Conservation (phyloP, 2,113 vertebrate genomes). For the Danionella cerebrum region DNA sequence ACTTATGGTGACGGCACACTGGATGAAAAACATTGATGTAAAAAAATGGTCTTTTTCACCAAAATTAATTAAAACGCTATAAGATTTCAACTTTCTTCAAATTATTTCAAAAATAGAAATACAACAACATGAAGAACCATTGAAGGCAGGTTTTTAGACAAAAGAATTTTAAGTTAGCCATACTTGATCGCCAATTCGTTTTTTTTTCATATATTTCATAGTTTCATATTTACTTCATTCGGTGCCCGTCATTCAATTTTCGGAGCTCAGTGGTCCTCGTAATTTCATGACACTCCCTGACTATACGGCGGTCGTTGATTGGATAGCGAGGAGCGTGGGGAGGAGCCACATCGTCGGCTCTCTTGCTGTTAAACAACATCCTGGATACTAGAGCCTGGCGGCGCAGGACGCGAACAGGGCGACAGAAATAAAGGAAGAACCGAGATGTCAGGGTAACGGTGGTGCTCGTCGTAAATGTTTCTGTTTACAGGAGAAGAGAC, state of each 20-base stretch:
- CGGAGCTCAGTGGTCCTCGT: background rate
- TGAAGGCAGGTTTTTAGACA: too few species aligned
- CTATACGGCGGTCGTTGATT: conserved; percentile 32
- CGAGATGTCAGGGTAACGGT: background rate
- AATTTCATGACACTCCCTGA: conserved; percentile 52
- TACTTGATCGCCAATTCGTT: too few species aligned
- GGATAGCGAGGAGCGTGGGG: conserved; percentile 43
- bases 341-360: conserved; percentile 35
- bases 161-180: too few species aligned
- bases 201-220: too few species aligned
- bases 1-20: too few species aligned
- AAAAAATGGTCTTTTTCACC: too few species aligned
- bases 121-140: too few species aligned
- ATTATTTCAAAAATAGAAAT: too few species aligned
- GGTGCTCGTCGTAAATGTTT: background rate
- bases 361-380: conserved; percentile 44
- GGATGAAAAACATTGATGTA: too few species aligned
- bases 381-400: conserved; percentile 31
- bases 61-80: too few species aligned
- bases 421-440: conserved; percentile 11
- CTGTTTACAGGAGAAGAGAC: background rate
- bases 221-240: background rate
- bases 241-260: background rate
- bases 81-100: too few species aligned
- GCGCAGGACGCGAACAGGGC: conserved; percentile 20